Evolutionary conservation across 2,797 vertebrate species (phyloP), one percentile per base, ranked within the genome.

Genomic region (Mormyrops boulengeri): DNA sequence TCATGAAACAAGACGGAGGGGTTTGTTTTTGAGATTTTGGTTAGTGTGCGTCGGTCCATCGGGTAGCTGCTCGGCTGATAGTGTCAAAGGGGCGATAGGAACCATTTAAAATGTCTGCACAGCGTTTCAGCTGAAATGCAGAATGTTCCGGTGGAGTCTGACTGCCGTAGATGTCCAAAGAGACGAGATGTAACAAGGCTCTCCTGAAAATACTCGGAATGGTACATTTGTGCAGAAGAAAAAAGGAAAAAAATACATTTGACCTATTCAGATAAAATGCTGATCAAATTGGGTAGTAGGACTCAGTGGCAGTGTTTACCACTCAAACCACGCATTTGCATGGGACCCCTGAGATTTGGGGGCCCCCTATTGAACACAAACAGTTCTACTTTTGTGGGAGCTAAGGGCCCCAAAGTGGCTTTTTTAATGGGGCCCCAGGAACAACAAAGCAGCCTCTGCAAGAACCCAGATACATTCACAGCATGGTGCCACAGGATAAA

Each of bases 1-100:
- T 52, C 82, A 89, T 47, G 14, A 49, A 22, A 49, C 11, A 22
- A 69, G 57, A 89, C 2, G 26, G 82, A 50, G 53, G 14, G 57
- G 19, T 50, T 53, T 86, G 55, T 52, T 89, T 60, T 69, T 41
- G 12, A 30, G 53, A 60, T 26, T 86, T 89, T 89, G 53, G 66
- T 86, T 73, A 66, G 82, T 11, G 44, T 52, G 89, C 30, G 17
- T 85, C 52, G 34, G 84, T 87, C 84, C 52, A 7, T 52, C 34
- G 17, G 73, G 87, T 47, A 22, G 41, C n/a, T 41, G 44, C 77
- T 52, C 47, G 34, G 44, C 62, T 62, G 87, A 88, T 60, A 57
- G 34, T 73, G 66, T 88, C 30, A 50, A 26, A 22, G 34, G 52
- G 60, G 30, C n/a, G 80, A 73, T 44, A 88, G 49, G 62, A 85